Evolutionary conservation across 2,113 vertebrate species (phyloP).

Genomic region (Corvus moneduloides): DNA sequence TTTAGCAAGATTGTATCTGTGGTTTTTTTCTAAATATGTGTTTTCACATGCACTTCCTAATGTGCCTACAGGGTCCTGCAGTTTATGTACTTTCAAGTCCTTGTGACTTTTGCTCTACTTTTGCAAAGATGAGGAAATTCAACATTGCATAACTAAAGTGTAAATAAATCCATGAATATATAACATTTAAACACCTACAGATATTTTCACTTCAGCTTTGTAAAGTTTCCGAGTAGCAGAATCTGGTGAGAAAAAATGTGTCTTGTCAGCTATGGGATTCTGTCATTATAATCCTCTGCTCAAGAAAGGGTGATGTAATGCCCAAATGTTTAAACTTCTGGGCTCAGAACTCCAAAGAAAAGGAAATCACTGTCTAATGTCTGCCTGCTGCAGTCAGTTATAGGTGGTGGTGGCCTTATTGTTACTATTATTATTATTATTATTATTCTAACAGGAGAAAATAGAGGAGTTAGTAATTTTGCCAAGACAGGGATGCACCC

Average conservation of each 20-base stretch:
- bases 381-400: background rate
- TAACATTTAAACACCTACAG: conserved; percentile 63
- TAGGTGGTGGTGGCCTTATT: too few relatives aligned
- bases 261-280: conserved; percentile 48
- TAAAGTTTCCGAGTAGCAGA: conserved; percentile 64
- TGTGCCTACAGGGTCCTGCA: background rate
- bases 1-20: background rate
- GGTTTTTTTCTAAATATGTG: background rate
- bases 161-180: conserved; percentile 64
- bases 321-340: conserved; percentile 39
- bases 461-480: background rate
- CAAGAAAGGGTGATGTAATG: conserved; percentile 44
- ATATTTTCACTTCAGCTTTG: conserved; percentile 67
- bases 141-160: conserved; percentile 62
- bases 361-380: background rate
- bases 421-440: background rate
- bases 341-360: background rate
- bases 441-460: background rate
- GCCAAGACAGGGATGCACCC: background rate
- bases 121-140: conserved; percentile 62
- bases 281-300: conserved; percentile 50
- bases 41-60: background rate
- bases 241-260: conserved; percentile 60
- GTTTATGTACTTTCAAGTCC: conserved; percentile 42
- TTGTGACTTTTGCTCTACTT: conserved; percentile 65